A percentile compares a stretch with the other conserved stretches of the same genome.
Conservation (phyloP, 2,113 vertebrate species). For the Paralichthys olivaceus region DNA sequence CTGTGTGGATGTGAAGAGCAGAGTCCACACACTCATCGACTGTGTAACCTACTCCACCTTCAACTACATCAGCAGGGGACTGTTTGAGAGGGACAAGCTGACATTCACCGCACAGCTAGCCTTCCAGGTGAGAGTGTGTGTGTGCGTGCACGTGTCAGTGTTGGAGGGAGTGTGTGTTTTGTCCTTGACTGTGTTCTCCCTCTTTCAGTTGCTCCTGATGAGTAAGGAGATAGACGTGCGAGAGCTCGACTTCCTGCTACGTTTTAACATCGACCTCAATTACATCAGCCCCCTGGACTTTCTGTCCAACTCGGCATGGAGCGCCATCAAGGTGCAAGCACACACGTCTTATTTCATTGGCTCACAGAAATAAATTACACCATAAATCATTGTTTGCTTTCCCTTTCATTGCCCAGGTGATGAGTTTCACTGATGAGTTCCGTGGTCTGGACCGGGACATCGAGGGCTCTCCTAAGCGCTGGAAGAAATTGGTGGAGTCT, state of each 20-base stretch:
- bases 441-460: conserved; percentile 81
- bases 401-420: conserved; percentile 57
- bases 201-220: conserved; percentile 79
- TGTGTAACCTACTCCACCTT: conserved; percentile 81
- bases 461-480: conserved; percentile 82
- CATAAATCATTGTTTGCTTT: background rate
- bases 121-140: conserved; percentile 73
- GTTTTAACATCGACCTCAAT: conserved; percentile 83
- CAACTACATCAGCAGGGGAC: conserved; percentile 83
- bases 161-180: background rate
- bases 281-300: conserved; percentile 84
- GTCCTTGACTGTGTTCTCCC: conserved; percentile 27
- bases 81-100: conserved; percentile 85
- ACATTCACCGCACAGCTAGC: conserved; percentile 81
- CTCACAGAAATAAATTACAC: background rate
- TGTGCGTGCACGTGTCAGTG: background rate
- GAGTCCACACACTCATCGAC: conserved; percentile 80
- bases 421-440: conserved; percentile 85
- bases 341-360: background rate
- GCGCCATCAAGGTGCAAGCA: conserved; percentile 81
- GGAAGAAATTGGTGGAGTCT: conserved; percentile 83
- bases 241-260: conserved; percentile 85
- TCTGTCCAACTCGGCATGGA: conserved; percentile 81
- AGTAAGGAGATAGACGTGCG: conserved; percentile 80
- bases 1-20: conserved; percentile 73